Base-by-base conservation (phyloP, 2,888 invertebrate genomes). In the Caenorhabditis auriculariae region DNA sequence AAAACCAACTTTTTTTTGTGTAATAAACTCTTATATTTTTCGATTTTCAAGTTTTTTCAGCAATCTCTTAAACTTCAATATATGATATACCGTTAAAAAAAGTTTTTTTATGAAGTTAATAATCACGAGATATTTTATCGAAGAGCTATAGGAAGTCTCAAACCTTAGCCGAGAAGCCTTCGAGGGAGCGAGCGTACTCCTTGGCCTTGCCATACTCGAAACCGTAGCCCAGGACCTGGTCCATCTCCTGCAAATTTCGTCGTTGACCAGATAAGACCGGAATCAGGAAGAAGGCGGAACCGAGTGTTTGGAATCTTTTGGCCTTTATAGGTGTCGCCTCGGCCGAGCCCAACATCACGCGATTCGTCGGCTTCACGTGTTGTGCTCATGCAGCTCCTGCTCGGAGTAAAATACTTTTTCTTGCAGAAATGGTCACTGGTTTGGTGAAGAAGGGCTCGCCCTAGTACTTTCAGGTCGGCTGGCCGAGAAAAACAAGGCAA, bases 121-220 rank as follows among this genome's bases (percentile, higher is more conserved):
- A n/a, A n/a, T n/a, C n/a, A n/a, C n/a, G n/a, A n/a, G n/a, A n/a
- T n/a, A n/a, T n/a, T n/a, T n/a, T n/a, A n/a, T n/a, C n/a, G n/a
- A n/a, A n/a, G n/a, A n/a, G n/a, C n/a, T n/a, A n/a, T n/a, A n/a
- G n/a, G n/a, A n/a, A 32, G 32, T 9, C 32, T n/a, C 35, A n/a
- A 32, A 32, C 35, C 35, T 62, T 57, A 24, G 46, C 54, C 9
- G 56, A 65, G 50, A 76, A 74, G 6, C 53, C 55, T 51, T 77
- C 77, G 32, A 71, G 49, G 1, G 60, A 66, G 3, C 66, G 59
- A n/a, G 71, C 66, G 57, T 74, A 76, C 50, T 68, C 62, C 51
- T 78, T 75, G 41, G 76, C 68, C 6, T 42, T 43, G 19, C 58
- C 69, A 46, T 75, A 77, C 44, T 73, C 61, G 62, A 75, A 77